These are phyloP conservation scores for Sarcophaga bullata DNA, from an alignment of 1,140 invertebrate species.

Conservation along the genomic window DNA sequence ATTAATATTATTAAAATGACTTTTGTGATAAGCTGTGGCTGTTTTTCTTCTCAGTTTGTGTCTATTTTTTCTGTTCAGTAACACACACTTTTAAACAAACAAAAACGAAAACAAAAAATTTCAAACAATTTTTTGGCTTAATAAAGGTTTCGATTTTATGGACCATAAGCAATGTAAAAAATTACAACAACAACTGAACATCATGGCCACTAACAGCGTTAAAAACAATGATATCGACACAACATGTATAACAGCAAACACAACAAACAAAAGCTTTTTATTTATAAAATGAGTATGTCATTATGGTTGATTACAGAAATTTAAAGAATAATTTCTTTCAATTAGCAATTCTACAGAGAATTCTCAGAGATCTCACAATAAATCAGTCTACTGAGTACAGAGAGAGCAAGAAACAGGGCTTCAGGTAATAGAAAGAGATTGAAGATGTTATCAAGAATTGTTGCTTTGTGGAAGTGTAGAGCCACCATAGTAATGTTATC, in stretches of 20 bases:
- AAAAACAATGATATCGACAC: not conserved
- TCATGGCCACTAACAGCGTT: not conserved
- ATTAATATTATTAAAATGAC: conserved; percentile 41
- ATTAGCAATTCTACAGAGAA: no score
- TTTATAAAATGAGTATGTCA: not conserved
- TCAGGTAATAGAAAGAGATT: no score
- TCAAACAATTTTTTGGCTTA: conserved; percentile 29
- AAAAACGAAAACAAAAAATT: no score
- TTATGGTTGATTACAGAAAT: not conserved
- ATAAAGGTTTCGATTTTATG: conserved; percentile 41
- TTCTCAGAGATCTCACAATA: no score
- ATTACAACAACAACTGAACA: not conserved
- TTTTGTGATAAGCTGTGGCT: conserved; percentile 25
- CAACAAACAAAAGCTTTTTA: not conserved
- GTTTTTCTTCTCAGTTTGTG: not conserved
- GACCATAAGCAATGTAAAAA: conserved; percentile 31
- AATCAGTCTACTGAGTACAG: no score
- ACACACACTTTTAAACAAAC: not conserved
- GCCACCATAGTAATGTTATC: no score
- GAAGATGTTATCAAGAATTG: no score
- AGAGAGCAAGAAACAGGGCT: no score
- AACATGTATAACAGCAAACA: not conserved
- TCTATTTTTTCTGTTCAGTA: not conserved
- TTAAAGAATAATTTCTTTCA: not conserved
- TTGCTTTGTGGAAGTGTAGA: no score